Evolutionary conservation across 2,113 vertebrate genomes (phyloP).

Genomic region (Xenus cinereus): DNA sequence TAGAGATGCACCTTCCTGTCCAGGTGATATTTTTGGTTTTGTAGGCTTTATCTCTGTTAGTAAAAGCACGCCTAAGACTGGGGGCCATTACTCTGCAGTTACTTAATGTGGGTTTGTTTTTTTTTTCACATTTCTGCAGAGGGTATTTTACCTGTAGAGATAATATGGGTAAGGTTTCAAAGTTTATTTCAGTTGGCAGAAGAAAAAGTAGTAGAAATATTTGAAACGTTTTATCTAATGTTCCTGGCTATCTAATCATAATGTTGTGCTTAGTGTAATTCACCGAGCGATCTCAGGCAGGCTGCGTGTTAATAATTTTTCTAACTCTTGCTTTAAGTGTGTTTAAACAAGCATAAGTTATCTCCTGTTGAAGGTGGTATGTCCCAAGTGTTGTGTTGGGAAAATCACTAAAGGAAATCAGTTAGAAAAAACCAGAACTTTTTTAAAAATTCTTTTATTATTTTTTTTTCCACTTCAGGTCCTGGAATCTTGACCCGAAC

Average conservation of each 20-base stretch:
- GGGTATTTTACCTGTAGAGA: not conserved
- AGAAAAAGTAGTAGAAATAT: not conserved
- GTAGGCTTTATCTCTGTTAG: not conserved
- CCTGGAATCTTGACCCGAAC: slow-evolving; percentile 87
- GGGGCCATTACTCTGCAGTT: not conserved
- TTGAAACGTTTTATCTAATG: not conserved
- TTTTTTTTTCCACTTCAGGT: slow-evolving; percentile 67
- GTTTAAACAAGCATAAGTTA: not conserved
- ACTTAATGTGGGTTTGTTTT: no score
- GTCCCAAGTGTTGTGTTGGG: not conserved
- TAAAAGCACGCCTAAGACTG: not conserved
- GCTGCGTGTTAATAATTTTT: not conserved
- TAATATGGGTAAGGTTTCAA: not conserved
- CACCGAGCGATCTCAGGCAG: not conserved
- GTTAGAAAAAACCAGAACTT: not conserved
- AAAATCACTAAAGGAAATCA: not conserved
- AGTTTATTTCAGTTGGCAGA: not conserved
- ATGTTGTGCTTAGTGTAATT: not conserved
- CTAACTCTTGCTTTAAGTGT: not conserved
- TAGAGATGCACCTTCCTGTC: not conserved
- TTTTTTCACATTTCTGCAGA: not conserved
- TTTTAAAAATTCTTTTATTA: not conserved
- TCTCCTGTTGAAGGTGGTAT: not conserved
- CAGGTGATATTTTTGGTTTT: not conserved
- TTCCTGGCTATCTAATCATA: not conserved